Percentiles rank a stretch among this genome's conserved stretches.
phyloP scores from a whole-genome alignment of 2,888 invertebrate genomes.

The Drosophila emarginata region DNA sequence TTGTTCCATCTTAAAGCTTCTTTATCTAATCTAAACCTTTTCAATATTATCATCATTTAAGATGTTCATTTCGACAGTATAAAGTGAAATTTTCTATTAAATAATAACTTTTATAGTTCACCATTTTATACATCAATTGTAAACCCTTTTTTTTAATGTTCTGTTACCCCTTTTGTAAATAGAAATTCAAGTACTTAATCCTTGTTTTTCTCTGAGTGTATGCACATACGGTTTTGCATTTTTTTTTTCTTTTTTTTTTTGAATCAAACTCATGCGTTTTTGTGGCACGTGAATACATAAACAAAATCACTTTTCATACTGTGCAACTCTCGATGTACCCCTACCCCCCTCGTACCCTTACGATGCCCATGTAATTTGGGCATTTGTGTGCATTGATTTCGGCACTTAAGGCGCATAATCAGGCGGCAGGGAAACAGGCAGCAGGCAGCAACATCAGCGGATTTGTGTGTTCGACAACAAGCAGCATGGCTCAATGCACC shows the following conservation, averaged over 20 bases:
- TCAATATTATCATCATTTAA: too few relatives aligned
- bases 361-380: constrained; percentile 69
- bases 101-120: too few relatives aligned
- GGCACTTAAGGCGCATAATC: constrained; percentile 79
- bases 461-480: constrained; percentile 52
- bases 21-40: too few relatives aligned
- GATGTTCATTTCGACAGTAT: too few relatives aligned
- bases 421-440: constrained; percentile 17
- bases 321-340: too few relatives aligned
- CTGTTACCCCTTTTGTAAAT: background rate
- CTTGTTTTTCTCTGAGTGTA: background rate
- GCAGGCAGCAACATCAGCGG: constrained; percentile 48
- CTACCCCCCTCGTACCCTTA: constrained; percentile 22
- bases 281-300: background rate
- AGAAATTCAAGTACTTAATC: background rate
- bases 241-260: background rate
- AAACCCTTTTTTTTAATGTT: constrained; percentile 15
- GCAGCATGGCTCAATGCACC: constrained; percentile 69
- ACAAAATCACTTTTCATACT: constrained; percentile 1
- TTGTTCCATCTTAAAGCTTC: too few relatives aligned
- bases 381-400: constrained; percentile 81
- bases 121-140: background rate
- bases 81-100: too few relatives aligned
- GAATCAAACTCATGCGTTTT: constrained; percentile 1
- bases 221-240: background rate